Percentiles rank a stretch among this genome's conserved stretches.
phyloP scores from a whole-genome alignment of 2,797 vertebrate genomes.

The Merluccius polli region DNA sequence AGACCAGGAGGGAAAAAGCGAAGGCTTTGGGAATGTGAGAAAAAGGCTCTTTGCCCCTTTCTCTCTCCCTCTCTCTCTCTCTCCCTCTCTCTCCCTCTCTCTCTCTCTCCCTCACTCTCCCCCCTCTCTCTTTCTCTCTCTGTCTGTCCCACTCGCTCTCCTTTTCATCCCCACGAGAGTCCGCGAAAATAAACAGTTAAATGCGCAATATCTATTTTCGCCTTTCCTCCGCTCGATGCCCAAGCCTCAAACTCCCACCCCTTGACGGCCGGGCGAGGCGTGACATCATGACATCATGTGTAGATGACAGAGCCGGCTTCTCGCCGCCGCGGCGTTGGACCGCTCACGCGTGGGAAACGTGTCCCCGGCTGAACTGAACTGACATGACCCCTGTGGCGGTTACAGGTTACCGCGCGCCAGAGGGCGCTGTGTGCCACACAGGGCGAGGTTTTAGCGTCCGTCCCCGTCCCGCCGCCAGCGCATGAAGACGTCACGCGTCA shows the following conservation, averaged over 20 bases:
- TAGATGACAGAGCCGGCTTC: conserved; percentile 7
- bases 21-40: conserved; percentile 12
- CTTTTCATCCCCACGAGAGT: neutral
- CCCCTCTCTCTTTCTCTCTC: neutral
- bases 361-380: conserved; percentile 38
- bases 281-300: neutral
- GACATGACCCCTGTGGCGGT: conserved; percentile 37
- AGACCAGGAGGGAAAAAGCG: conserved; percentile 36
- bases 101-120: neutral
- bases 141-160: neutral
- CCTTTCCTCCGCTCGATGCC: neutral
- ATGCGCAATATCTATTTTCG: conserved; percentile 9
- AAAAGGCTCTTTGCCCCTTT: neutral
- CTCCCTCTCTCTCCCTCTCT: neutral
- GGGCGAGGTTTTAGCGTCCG: conserved; percentile 36
- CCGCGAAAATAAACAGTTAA: neutral
- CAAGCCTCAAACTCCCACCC: neutral
- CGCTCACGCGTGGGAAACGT: neutral
- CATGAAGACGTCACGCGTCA: conserved; percentile 66
- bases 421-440: conserved; percentile 28
- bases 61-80: neutral
- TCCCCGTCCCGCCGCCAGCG: conserved; percentile 43
- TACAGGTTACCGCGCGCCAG: conserved; percentile 30
- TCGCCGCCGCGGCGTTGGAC: conserved; percentile 1
- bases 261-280: neutral